Conservation (phyloP, 2,113 vertebrate species). For the Catharus fuscescens region DNA sequence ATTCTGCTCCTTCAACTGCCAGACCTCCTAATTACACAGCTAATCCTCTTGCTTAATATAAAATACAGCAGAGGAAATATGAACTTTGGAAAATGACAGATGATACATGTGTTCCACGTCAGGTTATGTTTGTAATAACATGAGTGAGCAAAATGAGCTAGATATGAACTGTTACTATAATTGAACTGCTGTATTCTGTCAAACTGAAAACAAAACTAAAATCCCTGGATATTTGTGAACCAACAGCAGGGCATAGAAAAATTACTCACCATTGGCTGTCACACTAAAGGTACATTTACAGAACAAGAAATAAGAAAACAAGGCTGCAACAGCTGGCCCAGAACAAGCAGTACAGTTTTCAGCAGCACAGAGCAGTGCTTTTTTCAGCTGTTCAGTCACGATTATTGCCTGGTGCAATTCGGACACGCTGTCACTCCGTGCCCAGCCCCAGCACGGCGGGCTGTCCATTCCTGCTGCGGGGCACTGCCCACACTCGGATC, state of each 20-base stretch:
- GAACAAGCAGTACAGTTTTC: not conserved
- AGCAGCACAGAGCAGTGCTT: not conserved
- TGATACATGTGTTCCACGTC: fast-evolving
- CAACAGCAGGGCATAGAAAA: not conserved
- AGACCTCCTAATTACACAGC: not conserved
- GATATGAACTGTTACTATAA: not conserved
- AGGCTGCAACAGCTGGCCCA: not conserved
- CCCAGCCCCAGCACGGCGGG: fast-evolving
- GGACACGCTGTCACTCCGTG: fast-evolving
- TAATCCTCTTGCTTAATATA: not conserved
- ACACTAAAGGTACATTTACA: not conserved
- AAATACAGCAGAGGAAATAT: not conserved
- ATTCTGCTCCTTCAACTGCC: not conserved
- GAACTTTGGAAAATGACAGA: not conserved
- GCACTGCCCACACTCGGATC: fast-evolving
- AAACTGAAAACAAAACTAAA: not conserved
- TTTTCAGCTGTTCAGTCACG: not conserved
- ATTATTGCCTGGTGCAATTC: fast-evolving
- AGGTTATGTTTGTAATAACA: not conserved
- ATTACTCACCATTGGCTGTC: not conserved
- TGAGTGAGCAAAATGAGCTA: not conserved
- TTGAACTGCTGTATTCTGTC: not conserved
- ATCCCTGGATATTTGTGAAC: not conserved
- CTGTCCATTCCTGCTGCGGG: fast-evolving
- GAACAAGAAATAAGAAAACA: not conserved